These are phyloP conservation scores for Nanorana parkeri DNA, from an alignment of 2,113 vertebrate genomes.

Conservation along the genomic window DNA sequence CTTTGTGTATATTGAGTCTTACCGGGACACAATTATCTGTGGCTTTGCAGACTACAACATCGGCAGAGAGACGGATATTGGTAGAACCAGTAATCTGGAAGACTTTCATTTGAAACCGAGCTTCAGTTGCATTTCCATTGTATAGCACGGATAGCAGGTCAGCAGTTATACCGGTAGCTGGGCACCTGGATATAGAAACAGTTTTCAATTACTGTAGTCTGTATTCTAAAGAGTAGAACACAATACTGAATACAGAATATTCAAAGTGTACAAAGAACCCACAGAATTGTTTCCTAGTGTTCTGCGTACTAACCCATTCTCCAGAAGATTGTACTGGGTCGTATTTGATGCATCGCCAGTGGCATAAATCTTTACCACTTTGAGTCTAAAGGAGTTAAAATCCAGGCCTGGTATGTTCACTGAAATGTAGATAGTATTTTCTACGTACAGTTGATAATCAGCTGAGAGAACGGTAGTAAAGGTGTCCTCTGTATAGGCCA, in stretches of 20 bases:
- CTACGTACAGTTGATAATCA: neutral
- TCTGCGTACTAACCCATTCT: neutral
- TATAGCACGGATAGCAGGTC: neutral
- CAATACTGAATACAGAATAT: too few relatives aligned
- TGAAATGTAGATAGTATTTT: neutral
- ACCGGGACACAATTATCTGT: neutral
- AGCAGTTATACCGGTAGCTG: neutral
- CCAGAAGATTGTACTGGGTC: neutral
- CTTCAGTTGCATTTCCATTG: neutral
- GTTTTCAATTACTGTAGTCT: too few relatives aligned
- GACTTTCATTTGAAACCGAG: conserved; percentile 14
- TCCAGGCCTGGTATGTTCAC: neutral
- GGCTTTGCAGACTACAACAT: neutral
- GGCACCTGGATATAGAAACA: neutral
- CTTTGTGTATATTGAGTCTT: neutral
- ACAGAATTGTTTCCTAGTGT: too few relatives aligned
- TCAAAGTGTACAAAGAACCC: too few relatives aligned
- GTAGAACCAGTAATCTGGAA: conserved; percentile 2
- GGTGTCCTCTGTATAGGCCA: neutral
- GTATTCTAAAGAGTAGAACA: too few relatives aligned
- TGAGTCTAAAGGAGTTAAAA: neutral
- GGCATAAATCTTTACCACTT: neutral
- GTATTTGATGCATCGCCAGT: neutral
- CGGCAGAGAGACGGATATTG: neutral
- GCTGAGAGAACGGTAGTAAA: neutral